Percentiles rank a stretch among this genome's conserved stretches.
Evolutionary conservation across 2,888 invertebrate genomes (phyloP).

Genomic region (Autographa pulchrina): DNA sequence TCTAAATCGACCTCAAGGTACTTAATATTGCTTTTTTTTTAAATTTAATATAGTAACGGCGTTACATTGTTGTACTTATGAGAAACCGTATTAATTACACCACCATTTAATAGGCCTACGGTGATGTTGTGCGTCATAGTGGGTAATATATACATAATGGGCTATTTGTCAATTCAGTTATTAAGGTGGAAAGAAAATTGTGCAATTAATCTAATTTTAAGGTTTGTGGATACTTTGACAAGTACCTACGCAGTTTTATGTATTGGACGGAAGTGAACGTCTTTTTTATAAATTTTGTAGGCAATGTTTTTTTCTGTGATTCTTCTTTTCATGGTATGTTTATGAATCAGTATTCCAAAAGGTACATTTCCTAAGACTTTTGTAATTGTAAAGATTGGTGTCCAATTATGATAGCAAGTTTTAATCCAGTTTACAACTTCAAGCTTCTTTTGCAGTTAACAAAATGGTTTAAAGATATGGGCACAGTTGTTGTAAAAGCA

Average conservation of each 20-base stretch:
- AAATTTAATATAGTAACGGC: not conserved
- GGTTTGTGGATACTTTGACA: not conserved
- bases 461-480: too few relatives aligned
- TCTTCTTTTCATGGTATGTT: too few relatives aligned
- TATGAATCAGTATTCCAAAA: too few relatives aligned
- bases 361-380: too few relatives aligned
- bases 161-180: conserved; percentile 18
- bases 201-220: conserved; percentile 9
- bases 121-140: not conserved
- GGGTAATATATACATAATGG: conserved; percentile 9
- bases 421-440: too few relatives aligned
- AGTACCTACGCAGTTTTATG: not conserved
- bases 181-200: conserved; percentile 14
- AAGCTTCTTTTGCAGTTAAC: too few relatives aligned
- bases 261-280: too few relatives aligned
- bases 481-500: too few relatives aligned
- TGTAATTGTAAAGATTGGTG: too few relatives aligned
- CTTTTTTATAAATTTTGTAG: not conserved
- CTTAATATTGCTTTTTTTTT: not conserved
- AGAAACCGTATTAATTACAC: not conserved
- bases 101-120: not conserved
- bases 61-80: not conserved
- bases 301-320: too few relatives aligned
- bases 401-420: too few relatives aligned
- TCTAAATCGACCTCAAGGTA: too few relatives aligned